A percentile compares a stretch with the other conserved stretches of the same genome.
These are phyloP conservation scores for Gymnobelideus leadbeateri DNA, from an alignment of 2,113 vertebrate species.

Conservation along the genomic window DNA sequence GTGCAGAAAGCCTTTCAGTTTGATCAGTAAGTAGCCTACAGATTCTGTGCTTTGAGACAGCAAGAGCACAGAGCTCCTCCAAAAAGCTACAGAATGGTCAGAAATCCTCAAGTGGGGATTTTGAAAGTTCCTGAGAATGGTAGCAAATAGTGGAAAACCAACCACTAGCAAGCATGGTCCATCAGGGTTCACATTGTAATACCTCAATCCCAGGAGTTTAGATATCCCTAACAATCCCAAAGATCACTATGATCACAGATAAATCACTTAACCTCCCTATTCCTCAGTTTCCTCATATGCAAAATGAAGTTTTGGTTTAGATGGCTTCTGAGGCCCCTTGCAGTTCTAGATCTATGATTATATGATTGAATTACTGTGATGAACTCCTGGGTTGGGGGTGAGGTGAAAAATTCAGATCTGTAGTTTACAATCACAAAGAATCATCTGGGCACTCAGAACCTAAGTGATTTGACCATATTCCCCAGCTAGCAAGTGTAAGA, in stretches of 20 bases:
- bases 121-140: neutral
- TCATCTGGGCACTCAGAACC: neutral
- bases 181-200: neutral
- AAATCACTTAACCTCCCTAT: neutral
- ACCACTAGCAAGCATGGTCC: neutral
- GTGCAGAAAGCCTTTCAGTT: too few species aligned
- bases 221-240: neutral
- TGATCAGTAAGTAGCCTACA: neutral
- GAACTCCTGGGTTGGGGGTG: neutral
- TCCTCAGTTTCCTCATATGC: neutral
- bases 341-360: neutral
- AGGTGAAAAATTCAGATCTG: neutral
- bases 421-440: neutral
- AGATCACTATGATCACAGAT: neutral
- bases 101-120: neutral
- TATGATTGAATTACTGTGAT: neutral
- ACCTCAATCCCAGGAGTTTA: neutral
- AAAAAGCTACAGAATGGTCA: neutral
- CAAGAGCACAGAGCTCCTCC: neutral
- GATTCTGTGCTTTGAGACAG: neutral
- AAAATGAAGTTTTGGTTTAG: neutral
- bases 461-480: neutral
- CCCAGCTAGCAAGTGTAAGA: neutral
- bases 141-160: neutral
- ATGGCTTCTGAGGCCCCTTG: neutral